Conservation (phyloP, 2,797 vertebrate species). For the Oophaga sylvatica region DNA sequence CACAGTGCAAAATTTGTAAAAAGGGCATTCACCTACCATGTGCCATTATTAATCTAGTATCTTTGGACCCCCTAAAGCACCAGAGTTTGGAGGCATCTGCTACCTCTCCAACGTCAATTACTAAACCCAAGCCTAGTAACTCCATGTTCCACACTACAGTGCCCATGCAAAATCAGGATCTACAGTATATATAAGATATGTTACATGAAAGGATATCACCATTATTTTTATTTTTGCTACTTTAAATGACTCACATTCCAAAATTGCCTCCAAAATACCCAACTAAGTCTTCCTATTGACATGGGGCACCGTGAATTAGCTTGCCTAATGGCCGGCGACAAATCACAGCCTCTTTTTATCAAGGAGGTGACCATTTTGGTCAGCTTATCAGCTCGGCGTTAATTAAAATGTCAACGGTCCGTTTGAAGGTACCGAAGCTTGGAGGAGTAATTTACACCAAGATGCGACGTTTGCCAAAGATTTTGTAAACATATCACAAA, state of each 20-base stretch:
- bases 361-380: slow-evolving; percentile 13
- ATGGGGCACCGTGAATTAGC: background rate
- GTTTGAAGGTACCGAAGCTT: background rate
- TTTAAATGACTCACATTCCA: background rate
- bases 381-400: background rate
- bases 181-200: too few relatives aligned
- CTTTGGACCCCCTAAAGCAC: too few relatives aligned
- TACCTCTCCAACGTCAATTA: too few relatives aligned
- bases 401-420: slow-evolving; percentile 47
- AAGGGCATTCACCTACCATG: too few relatives aligned
- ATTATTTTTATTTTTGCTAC: background rate
- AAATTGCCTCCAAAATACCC: background rate
- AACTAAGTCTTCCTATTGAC: background rate
- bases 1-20: too few relatives aligned
- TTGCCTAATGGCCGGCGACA: slow-evolving; percentile 6
- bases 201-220: too few relatives aligned
- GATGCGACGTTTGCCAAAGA: slow-evolving; percentile 19
- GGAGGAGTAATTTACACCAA: background rate
- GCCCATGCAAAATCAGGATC: too few relatives aligned
- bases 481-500: slow-evolving; percentile 61
- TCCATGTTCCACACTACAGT: too few relatives aligned
- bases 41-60: too few relatives aligned
- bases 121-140: too few relatives aligned
- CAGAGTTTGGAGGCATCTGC: too few relatives aligned
- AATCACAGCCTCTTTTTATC: slow-evolving; percentile 16